Evolutionary conservation across 2,113 vertebrate species (phyloP).

Genomic region (Mobula hypostoma): DNA sequence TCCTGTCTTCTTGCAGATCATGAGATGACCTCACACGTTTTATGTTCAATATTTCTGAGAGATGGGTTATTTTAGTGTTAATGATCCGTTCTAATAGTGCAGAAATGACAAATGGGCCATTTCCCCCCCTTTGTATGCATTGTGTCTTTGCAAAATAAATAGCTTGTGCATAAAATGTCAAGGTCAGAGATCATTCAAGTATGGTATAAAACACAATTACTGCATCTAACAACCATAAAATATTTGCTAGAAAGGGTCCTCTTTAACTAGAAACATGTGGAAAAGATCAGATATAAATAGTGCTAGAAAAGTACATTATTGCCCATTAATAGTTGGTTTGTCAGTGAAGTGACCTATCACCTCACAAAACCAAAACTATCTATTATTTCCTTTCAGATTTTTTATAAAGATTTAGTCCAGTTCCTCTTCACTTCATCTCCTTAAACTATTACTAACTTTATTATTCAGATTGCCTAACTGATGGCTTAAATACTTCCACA

Average conservation of each 20-base stretch:
- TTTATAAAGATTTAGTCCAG: background rate
- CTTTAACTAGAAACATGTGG: conserved; percentile 30
- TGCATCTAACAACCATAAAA: conserved; percentile 22
- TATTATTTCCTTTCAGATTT: conserved; percentile 13
- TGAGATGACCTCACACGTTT: background rate
- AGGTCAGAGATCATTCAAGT: conserved; percentile 12
- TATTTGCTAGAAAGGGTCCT: conserved; percentile 11
- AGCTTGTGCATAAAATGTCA: background rate
- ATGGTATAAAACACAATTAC: conserved; percentile 6
- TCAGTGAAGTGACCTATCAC: background rate
- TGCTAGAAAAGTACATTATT: background rate
- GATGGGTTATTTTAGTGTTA: background rate
- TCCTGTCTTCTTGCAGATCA: background rate
- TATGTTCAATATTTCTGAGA: background rate
- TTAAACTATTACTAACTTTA: background rate
- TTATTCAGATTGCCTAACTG: background rate
- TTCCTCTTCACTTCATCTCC: background rate
- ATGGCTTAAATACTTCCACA: background rate
- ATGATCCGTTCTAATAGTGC: background rate
- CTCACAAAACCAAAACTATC: background rate
- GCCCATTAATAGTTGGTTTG: conserved; percentile 16
- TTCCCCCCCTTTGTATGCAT: background rate
- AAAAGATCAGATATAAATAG: conserved; percentile 24
- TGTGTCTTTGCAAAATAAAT: background rate
- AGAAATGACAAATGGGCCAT: background rate